Evolutionary conservation across 1,140 invertebrate genomes (phyloP), one percentile per base, ranked within the genome.

Genomic region (Nasonia longicornis): DNA sequence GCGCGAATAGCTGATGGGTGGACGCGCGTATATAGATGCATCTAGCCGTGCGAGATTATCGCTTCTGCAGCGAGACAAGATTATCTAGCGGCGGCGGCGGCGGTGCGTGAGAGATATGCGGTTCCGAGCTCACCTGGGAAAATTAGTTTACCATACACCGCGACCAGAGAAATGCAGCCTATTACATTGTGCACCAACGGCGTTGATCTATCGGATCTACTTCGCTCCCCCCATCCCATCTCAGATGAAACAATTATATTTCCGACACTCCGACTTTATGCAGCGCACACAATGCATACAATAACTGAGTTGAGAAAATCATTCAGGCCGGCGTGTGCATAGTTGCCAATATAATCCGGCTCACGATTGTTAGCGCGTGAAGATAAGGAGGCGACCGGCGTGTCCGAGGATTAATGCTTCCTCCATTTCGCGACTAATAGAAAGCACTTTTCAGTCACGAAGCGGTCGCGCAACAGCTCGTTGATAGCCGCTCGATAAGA

Each of bases 401-500:
- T 20, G 52, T 58, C 16, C 52, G 29, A 81, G 63, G 75, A 82
- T 82, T 82, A 82, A 82, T 82, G 80, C 70, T 71, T 73, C 75
- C 42, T 66, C n/a, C 75, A 72, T 72, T 82, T 66, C 80, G 16
- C 63, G 63, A 79, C 76, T 82, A 82, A 82, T 82, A 82, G 77
- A 64, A 82, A 82, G 80, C 80, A 78, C 69, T 82, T 82, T 82
- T 82, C 38, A 82, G 76, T 82, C 70, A 82, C 80, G 76, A 82
- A 48, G 74, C 16, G 16, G 48, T 80, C 78, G 71, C 58, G 29
- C 69, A 16, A 31, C 29, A 42, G 14, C 22, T n/a, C 35, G n/a
- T 66, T 64, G 70, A 72, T 79, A 79, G 35, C 20, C 11, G 6
- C n/a, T 22, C 31, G 77, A 79, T 79, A 79, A 78, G 69, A 8